Evolutionary conservation across 2,797 vertebrate genomes (phyloP).

Genomic region (Peromyscus nudipes): DNA sequence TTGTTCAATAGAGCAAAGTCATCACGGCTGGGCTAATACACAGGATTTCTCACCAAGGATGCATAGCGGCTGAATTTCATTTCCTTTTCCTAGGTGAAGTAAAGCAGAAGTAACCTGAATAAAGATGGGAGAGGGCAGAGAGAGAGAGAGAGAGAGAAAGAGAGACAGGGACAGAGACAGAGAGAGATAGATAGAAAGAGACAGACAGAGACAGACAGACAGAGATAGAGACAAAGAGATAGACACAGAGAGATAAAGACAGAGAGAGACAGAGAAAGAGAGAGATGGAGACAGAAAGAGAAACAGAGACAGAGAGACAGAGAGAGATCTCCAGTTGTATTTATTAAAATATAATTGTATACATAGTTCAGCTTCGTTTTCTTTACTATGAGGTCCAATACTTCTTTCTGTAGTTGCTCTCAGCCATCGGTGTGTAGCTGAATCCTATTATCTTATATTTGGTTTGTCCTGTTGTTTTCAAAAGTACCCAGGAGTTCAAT

Average conservation of each 20-base stretch:
- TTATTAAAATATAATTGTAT: not conserved
- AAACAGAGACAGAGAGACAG: not conserved
- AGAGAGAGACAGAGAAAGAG: not conserved
- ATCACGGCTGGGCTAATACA: not conserved
- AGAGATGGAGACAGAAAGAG: not conserved
- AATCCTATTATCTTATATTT: not conserved
- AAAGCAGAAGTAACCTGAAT: not conserved
- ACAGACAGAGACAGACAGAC: not conserved
- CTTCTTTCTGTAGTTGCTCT: not conserved
- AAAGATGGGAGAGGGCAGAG: not conserved
- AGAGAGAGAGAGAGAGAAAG: not conserved
- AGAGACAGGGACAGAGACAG: not conserved
- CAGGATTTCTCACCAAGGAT: not conserved
- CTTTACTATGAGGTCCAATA: not conserved
- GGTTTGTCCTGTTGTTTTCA: not conserved
- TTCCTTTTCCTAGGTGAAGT: not conserved
- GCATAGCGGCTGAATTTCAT: not conserved
- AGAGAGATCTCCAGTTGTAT: not conserved
- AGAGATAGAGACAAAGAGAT: not conserved
- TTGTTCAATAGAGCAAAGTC: not conserved
- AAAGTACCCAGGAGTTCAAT: not conserved
- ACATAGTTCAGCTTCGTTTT: not conserved
- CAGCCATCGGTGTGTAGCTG: not conserved
- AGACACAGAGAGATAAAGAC: not conserved
- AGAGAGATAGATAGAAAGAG: not conserved